Evolutionary conservation across 2,888 invertebrate genomes (phyloP).

Genomic region (Congeria kusceri): DNA sequence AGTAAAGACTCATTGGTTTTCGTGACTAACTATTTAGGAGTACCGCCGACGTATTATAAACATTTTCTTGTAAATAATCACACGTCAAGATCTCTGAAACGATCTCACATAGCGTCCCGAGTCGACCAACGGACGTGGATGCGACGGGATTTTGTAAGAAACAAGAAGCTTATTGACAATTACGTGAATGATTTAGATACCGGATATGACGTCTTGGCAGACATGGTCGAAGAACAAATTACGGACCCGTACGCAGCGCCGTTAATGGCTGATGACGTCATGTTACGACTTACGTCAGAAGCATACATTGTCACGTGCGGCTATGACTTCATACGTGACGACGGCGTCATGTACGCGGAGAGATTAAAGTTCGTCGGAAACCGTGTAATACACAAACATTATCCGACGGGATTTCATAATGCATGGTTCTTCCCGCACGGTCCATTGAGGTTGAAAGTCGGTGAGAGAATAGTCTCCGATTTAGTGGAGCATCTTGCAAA

Average conservation of each 20-base stretch:
- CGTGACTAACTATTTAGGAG: constrained; percentile 66
- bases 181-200: constrained; percentile 12
- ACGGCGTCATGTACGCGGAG: constrained; percentile 82
- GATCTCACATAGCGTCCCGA: constrained; percentile 52
- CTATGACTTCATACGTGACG: constrained; percentile 84
- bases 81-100: constrained; percentile 60
- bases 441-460: constrained; percentile 66
- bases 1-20: constrained; percentile 56
- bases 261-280: constrained; percentile 78
- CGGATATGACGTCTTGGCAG: constrained; percentile 60
- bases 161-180: constrained; percentile 29
- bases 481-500: constrained; percentile 56
- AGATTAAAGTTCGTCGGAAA: constrained; percentile 75
- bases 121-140: constrained; percentile 65
- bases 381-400: constrained; percentile 70
- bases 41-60: constrained; percentile 42
- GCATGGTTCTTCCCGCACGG: constrained; percentile 72
- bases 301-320: constrained; percentile 83
- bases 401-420: constrained; percentile 73
- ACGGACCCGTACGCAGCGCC: constrained; percentile 79
- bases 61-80: constrained; percentile 69
- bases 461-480: constrained; percentile 64
- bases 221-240: constrained; percentile 49
- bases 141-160: constrained; percentile 58
- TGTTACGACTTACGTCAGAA: constrained; percentile 75